Conservation (phyloP, 23 tunicate genomes). For the Oikopleura dioica region DNA sequence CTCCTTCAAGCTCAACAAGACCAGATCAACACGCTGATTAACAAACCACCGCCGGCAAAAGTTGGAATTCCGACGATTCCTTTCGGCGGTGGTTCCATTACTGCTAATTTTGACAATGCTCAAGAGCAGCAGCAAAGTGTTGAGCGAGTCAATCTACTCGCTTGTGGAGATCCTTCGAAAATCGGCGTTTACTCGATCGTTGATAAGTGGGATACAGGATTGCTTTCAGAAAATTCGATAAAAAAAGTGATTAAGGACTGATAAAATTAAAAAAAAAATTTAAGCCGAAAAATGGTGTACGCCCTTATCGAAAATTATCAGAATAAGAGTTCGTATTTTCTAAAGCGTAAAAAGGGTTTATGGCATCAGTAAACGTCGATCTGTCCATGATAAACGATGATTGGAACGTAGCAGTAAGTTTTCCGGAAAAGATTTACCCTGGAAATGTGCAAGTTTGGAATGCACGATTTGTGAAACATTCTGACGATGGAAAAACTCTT, state of each 20-base stretch:
- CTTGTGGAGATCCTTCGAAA: background rate
- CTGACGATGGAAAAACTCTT: background rate
- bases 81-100: too few species aligned
- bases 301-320: too few species aligned
- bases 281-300: too few species aligned
- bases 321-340: too few species aligned
- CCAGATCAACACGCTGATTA: too few species aligned
- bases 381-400: background rate
- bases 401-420: background rate
- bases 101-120: too few species aligned
- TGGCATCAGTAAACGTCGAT: background rate
- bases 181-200: background rate
- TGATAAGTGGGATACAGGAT: conserved; percentile 5
- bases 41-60: too few species aligned
- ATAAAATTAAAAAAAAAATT: background rate
- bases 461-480: background rate
- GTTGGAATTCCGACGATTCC: too few species aligned
- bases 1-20: too few species aligned
- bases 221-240: background rate
- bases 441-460: background rate
- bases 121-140: background rate
- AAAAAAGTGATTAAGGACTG: background rate
- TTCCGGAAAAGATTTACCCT: background rate
- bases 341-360: too few species aligned
- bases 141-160: background rate